These are phyloP conservation scores for Phoebastria nigripes DNA, from an alignment of 2,797 vertebrate genomes.

Conservation along the genomic window DNA sequence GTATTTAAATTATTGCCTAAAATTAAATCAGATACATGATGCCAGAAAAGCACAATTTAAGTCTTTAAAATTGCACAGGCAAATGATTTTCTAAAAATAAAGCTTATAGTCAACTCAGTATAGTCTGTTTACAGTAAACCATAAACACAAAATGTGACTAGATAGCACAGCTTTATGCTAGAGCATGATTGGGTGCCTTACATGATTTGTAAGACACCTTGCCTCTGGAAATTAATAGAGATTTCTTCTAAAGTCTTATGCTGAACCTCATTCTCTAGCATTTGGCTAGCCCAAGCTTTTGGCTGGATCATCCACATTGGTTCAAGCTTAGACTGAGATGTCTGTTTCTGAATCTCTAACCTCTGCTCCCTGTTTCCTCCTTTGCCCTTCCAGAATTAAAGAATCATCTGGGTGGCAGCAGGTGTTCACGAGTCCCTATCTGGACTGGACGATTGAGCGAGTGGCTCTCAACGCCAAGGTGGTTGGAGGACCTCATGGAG, in stretches of 20 bases:
- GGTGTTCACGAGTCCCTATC: slow-evolving; percentile 93
- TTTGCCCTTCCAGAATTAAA: slow-evolving; percentile 83
- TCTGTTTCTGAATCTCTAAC: neutral
- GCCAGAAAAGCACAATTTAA: too few relatives aligned
- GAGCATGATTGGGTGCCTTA: neutral
- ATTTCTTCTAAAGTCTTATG: neutral
- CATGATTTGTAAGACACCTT: neutral
- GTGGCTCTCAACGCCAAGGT: slow-evolving; percentile 96
- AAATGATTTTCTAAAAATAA: neutral
- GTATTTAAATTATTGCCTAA: neutral
- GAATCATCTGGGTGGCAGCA: slow-evolving; percentile 98
- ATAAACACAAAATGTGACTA: neutral
- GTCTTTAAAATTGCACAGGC: neutral
- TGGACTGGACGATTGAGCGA: slow-evolving; percentile 93
- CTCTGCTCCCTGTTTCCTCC: neutral
- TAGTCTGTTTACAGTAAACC: neutral
- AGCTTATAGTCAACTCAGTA: neutral
- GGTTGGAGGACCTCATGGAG: slow-evolving; percentile 94
- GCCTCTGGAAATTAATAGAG: neutral
- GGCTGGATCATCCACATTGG: neutral
- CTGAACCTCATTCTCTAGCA: neutral
- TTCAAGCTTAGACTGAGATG: neutral
- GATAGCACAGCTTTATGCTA: neutral
- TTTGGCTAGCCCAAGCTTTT: neutral
- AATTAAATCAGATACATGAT: neutral